Evolutionary conservation across 2,888 invertebrate species (phyloP).

Genomic region (Drosophila fungiperda): DNA sequence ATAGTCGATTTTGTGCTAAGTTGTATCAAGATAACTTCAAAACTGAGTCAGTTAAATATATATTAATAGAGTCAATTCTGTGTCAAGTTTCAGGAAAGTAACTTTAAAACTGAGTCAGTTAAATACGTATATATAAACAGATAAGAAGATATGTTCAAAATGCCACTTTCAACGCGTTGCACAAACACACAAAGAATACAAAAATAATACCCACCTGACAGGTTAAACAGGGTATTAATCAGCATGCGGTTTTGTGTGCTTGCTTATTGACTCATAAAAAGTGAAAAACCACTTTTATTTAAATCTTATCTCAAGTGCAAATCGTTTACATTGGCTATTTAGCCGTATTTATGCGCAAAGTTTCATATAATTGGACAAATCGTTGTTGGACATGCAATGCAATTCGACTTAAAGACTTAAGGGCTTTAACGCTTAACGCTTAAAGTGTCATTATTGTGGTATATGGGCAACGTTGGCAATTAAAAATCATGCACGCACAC

Average conservation of each 20-base stretch:
- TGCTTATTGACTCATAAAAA: conserved; percentile 68
- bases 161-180: not conserved
- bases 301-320: conserved; percentile 64
- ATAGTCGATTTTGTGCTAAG: no score
- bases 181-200: not conserved
- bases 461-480: conserved; percentile 31
- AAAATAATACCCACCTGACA: not conserved
- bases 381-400: conserved; percentile 72
- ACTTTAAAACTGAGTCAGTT: no score
- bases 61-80: no score
- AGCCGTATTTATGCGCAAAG: conserved; percentile 57
- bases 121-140: not conserved
- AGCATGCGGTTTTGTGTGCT: conserved; percentile 18
- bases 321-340: conserved; percentile 64
- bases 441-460: conserved; percentile 30
- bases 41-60: not conserved
- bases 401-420: conserved; percentile 32
- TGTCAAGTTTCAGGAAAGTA: no score
- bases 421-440: conserved; percentile 2
- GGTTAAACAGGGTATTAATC: not conserved
- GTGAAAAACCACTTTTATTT: conserved; percentile 47
- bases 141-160: not conserved
- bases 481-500: conserved; percentile 60
- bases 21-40: not conserved
- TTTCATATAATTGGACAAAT: conserved; percentile 76